A percentile compares a stretch with the other conserved stretches of the same genome.
These are phyloP conservation scores for Sitobion miscanthi DNA, from an alignment of 1,140 invertebrate genomes.

Conservation along the genomic window DNA sequence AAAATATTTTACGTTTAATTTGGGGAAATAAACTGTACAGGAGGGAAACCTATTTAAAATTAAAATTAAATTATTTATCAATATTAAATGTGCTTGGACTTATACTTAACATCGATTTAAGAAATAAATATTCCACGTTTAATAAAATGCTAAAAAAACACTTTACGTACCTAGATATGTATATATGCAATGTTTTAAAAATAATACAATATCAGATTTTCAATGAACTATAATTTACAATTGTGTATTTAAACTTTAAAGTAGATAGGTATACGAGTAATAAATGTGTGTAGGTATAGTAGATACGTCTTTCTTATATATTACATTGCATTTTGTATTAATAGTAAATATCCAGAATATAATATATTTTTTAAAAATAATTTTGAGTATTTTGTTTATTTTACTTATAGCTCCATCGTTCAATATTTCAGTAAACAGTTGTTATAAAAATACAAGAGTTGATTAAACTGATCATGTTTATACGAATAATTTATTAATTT, in stretches of 20 bases:
- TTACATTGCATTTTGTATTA: neutral
- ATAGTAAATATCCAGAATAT: neutral
- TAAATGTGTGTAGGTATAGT: too few species aligned
- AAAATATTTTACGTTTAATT: constrained; percentile 8
- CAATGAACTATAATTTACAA: neutral
- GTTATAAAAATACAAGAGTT: neutral
- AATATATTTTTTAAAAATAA: neutral
- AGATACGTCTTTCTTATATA: neutral
- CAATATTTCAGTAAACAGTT: neutral
- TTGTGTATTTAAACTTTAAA: neutral
- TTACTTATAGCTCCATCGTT: neutral
- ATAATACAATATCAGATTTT: neutral
- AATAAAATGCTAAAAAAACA: neutral
- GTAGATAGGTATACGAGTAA: neutral
- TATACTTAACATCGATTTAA: neutral
- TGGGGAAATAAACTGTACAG: neutral
- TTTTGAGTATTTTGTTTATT: neutral
- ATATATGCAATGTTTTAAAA: neutral
- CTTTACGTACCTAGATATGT: neutral
- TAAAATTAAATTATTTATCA: neutral
- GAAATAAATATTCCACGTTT: neutral
- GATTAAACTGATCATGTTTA: neutral
- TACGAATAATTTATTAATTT: neutral
- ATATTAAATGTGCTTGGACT: neutral
- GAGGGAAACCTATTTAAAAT: neutral